Conservation (phyloP, 2,797 vertebrate genomes). For the Melanotaenia boesemani region DNA sequence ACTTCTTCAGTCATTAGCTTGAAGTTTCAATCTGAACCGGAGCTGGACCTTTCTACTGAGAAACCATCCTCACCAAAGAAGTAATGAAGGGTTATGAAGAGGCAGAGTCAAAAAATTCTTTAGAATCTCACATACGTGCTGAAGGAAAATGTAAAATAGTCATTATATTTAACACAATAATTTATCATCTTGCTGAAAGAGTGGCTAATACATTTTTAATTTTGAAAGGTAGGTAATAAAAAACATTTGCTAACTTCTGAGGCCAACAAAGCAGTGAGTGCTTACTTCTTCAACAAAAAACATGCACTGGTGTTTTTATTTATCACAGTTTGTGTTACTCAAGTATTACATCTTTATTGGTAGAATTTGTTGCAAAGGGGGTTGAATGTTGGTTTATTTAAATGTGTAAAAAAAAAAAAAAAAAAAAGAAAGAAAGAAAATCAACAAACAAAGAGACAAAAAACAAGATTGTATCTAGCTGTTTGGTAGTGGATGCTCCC, state of each 20-base stretch:
- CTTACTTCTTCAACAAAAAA: background rate
- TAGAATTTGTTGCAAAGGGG: background rate
- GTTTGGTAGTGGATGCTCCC: background rate
- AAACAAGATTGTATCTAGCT: background rate
- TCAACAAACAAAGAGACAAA: background rate
- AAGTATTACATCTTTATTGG: no score
- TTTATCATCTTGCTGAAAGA: background rate
- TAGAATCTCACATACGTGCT: background rate
- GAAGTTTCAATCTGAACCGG: background rate
- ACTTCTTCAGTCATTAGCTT: background rate
- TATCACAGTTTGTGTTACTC: no score
- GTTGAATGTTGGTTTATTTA: background rate
- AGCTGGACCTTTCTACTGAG: conserved; percentile 4
- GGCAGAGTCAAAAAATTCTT: background rate
- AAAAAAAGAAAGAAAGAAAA: no score
- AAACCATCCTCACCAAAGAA: background rate
- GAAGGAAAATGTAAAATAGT: background rate
- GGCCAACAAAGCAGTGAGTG: no score
- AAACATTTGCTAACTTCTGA: no score
- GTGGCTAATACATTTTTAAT: background rate
- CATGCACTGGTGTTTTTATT: background rate
- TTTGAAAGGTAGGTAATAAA: background rate
- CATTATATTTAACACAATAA: background rate
- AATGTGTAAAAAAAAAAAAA: no score
- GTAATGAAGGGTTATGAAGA: background rate